Base-by-base conservation (phyloP, 2,888 invertebrate species). In the Orthonevra nobilis region DNA sequence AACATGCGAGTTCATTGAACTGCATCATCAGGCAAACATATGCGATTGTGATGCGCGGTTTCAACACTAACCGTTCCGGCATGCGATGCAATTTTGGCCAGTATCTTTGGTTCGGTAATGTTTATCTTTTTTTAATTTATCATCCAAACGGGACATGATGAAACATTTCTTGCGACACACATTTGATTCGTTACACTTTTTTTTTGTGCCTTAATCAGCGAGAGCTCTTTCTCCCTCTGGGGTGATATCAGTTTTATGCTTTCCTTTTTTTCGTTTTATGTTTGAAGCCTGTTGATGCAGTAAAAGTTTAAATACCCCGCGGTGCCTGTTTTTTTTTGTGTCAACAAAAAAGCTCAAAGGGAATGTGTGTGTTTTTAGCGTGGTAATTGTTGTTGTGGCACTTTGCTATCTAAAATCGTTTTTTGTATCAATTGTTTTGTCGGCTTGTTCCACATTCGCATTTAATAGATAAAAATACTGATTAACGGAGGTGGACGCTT, bases 161-260 rank as follows among this genome's bases (percentile, higher is more conserved):
- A 60, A 60, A 60, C 34, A 46, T 20, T 58, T 32, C 23, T 60
- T 60, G 60, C 60, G 44, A 60, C 60, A 60, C 46, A 60, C 34
- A 60, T 60, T 60, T 46, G 44, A 58, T n/a, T n/a, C n/a, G n/a
- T n/a, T 32, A 32, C 17, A 28, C 40, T 14, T 32, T 14, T 44
- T 42, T 20, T 10, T 12, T 44, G 14, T 30, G 40, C n/a, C n/a
- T n/a, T n/a, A n/a, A 34, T 34, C 34, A 34, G 46, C 15, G 9
- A 12, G 9, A 23, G 23, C n/a, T n/a, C n/a, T n/a, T 3, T 30
- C 30, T 10, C 17, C 17, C 12, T 4, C 42, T 42, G 10, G 3
- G 19, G 6, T 48, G 28, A 9, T 46, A 48, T 48, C 48, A 30
- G 48, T 36, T 17, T 1, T 36, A 28, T 26, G 23, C 6, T 12